phyloP scores from a whole-genome alignment of 2,113 vertebrate species.

The Rattus norvegicus region DNA sequence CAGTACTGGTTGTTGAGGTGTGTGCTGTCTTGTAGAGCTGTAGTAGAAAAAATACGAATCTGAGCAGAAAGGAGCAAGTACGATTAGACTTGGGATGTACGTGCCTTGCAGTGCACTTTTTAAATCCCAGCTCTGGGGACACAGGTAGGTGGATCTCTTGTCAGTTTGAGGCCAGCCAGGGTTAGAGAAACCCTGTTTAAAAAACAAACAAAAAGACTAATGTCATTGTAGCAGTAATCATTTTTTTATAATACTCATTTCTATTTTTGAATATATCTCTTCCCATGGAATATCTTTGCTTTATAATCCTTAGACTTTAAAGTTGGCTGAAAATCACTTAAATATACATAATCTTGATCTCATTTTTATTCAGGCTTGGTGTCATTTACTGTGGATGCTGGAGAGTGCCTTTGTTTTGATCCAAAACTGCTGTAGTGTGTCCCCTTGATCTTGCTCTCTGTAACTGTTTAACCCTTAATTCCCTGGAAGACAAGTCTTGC shows the following conservation, averaged over 20 bases:
- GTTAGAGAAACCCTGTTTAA: not conserved
- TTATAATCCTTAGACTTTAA: not conserved
- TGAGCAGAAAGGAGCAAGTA: constrained; percentile 6
- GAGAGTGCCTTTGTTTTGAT: not conserved
- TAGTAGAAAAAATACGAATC: not conserved
- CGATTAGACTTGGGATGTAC: not conserved
- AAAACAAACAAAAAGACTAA: not conserved
- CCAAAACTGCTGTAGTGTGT: not conserved
- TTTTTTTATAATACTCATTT: not conserved
- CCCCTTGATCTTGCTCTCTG: not conserved
- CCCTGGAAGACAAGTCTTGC: not conserved
- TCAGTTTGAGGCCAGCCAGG: not conserved
- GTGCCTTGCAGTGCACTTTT: not conserved
- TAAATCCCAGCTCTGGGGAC: not conserved
- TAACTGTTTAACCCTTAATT: not conserved
- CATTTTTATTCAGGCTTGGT: not conserved
- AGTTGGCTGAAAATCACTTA: not conserved
- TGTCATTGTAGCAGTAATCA: not conserved
- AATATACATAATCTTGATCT: constrained; percentile 36
- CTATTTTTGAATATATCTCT: not conserved
- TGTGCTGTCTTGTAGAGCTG: not conserved
- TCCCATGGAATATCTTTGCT: constrained; percentile 31
- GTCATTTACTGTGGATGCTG: not conserved
- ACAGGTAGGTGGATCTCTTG: not conserved
- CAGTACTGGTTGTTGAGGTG: not conserved